phyloP scores from a whole-genome alignment of 2,113 vertebrate species.

The Passer domesticus region DNA sequence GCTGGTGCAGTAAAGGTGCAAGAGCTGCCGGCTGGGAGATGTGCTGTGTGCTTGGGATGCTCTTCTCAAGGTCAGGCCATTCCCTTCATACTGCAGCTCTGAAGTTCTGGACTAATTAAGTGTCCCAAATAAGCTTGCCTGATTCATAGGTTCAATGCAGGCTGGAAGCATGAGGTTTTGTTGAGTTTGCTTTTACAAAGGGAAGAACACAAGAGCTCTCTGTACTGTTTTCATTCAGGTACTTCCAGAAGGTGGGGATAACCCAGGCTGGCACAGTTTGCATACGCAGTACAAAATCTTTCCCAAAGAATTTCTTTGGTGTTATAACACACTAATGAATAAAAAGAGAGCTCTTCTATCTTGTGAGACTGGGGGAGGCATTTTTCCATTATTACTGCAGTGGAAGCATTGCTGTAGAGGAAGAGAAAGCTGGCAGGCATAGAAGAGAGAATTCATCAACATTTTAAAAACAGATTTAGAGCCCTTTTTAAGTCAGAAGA shows the following conservation, averaged over 20 bases:
- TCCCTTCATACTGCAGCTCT: neutral
- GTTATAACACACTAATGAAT: neutral
- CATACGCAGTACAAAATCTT: neutral
- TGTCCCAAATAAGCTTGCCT: no score
- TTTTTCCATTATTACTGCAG: neutral
- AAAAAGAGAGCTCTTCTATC: neutral
- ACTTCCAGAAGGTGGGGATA: neutral
- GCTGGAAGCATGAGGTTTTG: neutral
- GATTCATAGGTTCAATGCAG: neutral
- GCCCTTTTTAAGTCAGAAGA: neutral
- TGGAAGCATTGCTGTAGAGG: neutral
- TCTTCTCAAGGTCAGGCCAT: accelerated
- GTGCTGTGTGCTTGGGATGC: neutral
- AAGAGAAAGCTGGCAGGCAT: neutral
- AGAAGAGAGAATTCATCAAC: neutral
- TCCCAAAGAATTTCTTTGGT: neutral
- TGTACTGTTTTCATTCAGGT: neutral
- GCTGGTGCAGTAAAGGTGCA: neutral
- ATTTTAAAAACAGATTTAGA: neutral
- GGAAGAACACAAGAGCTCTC: neutral
- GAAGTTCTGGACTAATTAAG: neutral
- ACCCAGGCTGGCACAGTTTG: neutral
- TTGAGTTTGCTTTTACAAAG: neutral
- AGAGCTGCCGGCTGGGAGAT: neutral
- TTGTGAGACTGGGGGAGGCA: neutral